phyloP scores from a whole-genome alignment of 2,113 vertebrate species.

The Haliaeetus leucogaster region DNA sequence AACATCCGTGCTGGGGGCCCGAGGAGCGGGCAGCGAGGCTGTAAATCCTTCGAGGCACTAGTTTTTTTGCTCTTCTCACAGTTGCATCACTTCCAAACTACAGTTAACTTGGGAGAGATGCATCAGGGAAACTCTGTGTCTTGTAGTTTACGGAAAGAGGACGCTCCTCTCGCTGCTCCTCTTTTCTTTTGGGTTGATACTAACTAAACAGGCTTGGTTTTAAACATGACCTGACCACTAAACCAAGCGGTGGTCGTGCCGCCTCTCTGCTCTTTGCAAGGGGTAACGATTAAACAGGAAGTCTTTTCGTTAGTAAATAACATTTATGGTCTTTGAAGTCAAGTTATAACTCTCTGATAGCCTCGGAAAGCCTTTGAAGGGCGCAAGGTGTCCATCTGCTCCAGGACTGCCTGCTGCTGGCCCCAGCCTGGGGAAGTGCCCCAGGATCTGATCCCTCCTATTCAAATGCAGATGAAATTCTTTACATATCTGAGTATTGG shows the following conservation, averaged over 20 bases:
- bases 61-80: not conserved
- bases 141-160: no score
- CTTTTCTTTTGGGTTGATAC: not conserved
- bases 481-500: not conserved
- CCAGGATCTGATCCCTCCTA: not conserved
- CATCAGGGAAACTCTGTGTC: not conserved
- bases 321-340: not conserved
- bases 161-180: not conserved
- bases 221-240: accelerated
- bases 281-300: not conserved
- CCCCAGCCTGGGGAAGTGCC: not conserved
- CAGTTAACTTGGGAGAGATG: not conserved
- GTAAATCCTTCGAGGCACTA: not conserved
- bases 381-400: not conserved
- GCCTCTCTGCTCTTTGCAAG: not conserved
- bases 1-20: not conserved
- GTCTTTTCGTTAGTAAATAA: not conserved
- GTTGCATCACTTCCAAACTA: not conserved
- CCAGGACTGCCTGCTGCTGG: not conserved
- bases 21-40: not conserved
- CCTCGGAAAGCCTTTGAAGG: constrained; percentile 43
- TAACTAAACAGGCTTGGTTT: not conserved
- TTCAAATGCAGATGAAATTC: constrained; percentile 51
- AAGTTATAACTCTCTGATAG: not conserved
- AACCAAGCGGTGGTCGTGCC: accelerated